Evolutionary conservation across 2,888 invertebrate species (phyloP), one percentile per base, ranked within the genome.

Genomic region (Rhopalosiphum nymphaeae): DNA sequence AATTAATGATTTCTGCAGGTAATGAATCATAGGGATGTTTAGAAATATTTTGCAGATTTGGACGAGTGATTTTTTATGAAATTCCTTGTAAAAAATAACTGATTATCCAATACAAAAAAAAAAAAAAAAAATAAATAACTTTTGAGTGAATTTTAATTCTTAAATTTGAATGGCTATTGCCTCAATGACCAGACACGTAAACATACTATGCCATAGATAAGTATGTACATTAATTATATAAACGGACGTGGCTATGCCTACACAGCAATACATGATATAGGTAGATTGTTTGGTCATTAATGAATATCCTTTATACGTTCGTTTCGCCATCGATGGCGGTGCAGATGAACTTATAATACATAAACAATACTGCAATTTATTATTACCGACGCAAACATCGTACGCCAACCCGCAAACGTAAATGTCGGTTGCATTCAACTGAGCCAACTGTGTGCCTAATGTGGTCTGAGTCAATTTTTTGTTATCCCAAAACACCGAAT

Each of bases 401-500:
- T 98, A 99, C 0, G 99, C 99, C 95, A 99, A 96, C 0, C 99
- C 99, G 95, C 99, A 99, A 85, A 99, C 97, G 96, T 98, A 99
- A 95, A 99, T 98, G 96, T 99, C 99, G 10, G 98, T 98, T 91
- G 98, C 97, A 94, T 97, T 97, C 95, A 97, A 97, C 96, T 97
- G 96, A 94, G 98, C 97, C 94, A 99, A 96, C 95, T 98, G 98
- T 21, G 97, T 97, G 95, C 97, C 97, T 88, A 99, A 96, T 26
- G 97, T 97, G 11, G 99, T 99, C 96, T 98, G 97, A 1, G 98
- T 97, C 95, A 98, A 96, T 96, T 98, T 98, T 96, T 98, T 98
- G 96, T 99, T 99, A 96, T 99, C 99, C 98, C 98, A 99, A 96
- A 99, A 99, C 89, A 99, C 99, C 0, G 99, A 99, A 96, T 99